Evolutionary conservation across 2,888 invertebrate genomes (phyloP), one percentile per base, ranked within the genome.

Genomic region (Alcis repandata): DNA sequence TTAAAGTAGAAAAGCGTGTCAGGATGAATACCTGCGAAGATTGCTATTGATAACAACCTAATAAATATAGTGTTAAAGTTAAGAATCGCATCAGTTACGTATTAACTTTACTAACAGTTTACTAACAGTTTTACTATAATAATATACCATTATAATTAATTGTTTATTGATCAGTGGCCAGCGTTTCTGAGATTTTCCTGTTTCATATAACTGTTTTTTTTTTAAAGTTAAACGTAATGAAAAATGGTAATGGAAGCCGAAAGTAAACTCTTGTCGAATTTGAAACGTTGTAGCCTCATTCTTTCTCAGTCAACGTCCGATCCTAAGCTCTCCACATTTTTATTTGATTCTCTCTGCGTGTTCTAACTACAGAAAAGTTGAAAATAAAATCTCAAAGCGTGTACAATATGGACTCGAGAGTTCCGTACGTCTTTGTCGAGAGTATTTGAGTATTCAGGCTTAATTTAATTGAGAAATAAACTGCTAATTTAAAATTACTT

Each of bases 281-380:
- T 32, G 19, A 33, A 67, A 54, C 77, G 72, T 70, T 74, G 69
- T 74, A 73, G 71, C 61, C 51, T 57, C 62, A 75, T 73, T 69
- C 65, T 71, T 59, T 62, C 57, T 48, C 70, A 70, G 68, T 53
- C 67, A 73, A 72, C 64, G 72, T 70, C 63, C 65, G 54, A 68
- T 70, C 38, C 45, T 63, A 40, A 65, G 63, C 67, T 63, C 68
- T 71, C 59, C 60, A 59, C 69, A 65, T 71, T 75, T 75, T 76
- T 69, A 79, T 79, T 72, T 73, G 71, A 74, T 78, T 72, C 57
- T 68, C 68, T 68, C 63, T 66, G 74, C 76, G 75, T 75, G 74
- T 46, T 71, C 53, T 61, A 71, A 77, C 76, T 76, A 74, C 58
- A 65, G 27, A 61, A 54, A 32, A 19, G 41, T 27, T 53, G 17